Conservation (phyloP, 2,797 vertebrate species). For the Tympanoctomys barrerae region DNA sequence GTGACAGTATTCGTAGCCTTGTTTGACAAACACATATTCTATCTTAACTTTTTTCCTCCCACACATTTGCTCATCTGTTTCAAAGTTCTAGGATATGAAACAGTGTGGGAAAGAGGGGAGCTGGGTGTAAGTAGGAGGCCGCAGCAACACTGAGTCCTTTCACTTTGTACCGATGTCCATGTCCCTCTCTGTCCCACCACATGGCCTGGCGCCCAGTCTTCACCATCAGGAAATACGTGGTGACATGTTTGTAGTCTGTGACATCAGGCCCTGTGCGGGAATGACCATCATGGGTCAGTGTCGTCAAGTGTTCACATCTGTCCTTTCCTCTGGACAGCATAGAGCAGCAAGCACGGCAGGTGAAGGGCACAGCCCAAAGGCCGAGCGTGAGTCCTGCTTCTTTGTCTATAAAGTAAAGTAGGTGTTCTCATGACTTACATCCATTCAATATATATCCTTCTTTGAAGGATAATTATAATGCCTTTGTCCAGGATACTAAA, state of each 20-base stretch:
- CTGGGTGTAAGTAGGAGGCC: background rate
- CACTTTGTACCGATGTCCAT: background rate
- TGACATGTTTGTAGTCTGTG: background rate
- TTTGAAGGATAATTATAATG: background rate
- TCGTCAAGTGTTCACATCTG: background rate
- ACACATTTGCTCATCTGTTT: background rate
- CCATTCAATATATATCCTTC: background rate
- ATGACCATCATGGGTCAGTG: background rate
- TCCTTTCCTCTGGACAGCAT: too few relatives aligned
- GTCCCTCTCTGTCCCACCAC: background rate
- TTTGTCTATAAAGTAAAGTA: background rate
- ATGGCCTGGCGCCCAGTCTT: background rate
- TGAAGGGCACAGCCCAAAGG: background rate
- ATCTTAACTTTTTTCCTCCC: background rate
- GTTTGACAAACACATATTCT: background rate
- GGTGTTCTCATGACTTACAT: background rate
- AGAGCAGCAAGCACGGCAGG: background rate
- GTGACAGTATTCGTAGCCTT: background rate
- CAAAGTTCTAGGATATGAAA: background rate
- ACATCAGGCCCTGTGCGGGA: background rate
- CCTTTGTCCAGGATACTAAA: conserved; percentile 16
- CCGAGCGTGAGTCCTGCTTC: background rate
- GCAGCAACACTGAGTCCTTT: background rate
- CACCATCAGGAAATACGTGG: background rate
- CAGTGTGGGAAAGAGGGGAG: background rate